Evolutionary conservation across 2,797 vertebrate genomes (phyloP).

Genomic region (Pantherophis vulpinus): DNA sequence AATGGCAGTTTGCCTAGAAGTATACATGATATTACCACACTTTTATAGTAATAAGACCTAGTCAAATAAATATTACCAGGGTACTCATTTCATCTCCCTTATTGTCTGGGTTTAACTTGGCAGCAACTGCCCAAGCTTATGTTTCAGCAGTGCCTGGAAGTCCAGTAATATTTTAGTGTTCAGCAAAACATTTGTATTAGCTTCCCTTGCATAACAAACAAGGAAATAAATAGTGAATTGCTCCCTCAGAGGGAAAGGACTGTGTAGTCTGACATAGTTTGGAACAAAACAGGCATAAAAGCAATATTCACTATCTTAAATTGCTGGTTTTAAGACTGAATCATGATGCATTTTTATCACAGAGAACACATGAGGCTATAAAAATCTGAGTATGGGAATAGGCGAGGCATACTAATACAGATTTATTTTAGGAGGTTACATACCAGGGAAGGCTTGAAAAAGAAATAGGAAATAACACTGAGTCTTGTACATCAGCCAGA

Average conservation of each 20-base stretch:
- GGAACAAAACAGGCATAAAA: conserved; percentile 46
- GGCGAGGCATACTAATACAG: conserved; percentile 40
- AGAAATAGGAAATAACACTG: conserved; percentile 41
- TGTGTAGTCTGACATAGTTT: conserved; percentile 42
- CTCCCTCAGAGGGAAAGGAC: conserved; percentile 14
- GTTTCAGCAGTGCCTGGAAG: neutral
- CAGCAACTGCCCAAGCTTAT: neutral
- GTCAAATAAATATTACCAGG: neutral
- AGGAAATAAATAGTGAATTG: conserved; percentile 17
- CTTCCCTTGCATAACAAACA: conserved; percentile 11
- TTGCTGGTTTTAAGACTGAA: conserved; percentile 25
- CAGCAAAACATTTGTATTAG: neutral
- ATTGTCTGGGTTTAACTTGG: neutral
- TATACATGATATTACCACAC: neutral
- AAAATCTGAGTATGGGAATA: conserved; percentile 38
- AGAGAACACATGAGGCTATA: conserved; percentile 15
- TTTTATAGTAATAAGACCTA: neutral
- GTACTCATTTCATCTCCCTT: conserved; percentile 6
- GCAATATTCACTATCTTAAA: conserved; percentile 34
- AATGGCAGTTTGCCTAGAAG: neutral
- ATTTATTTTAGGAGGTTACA: conserved; percentile 49
- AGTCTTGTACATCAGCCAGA: conserved; percentile 21
- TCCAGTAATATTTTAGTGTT: neutral
- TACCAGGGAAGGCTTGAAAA: conserved; percentile 42
- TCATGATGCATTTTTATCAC: conserved; percentile 36